A percentile compares a stretch with the other conserved stretches of the same genome.
These are phyloP conservation scores for Drosophila kambysellisi DNA, from an alignment of 2,888 invertebrate species.

Conservation along the genomic window DNA sequence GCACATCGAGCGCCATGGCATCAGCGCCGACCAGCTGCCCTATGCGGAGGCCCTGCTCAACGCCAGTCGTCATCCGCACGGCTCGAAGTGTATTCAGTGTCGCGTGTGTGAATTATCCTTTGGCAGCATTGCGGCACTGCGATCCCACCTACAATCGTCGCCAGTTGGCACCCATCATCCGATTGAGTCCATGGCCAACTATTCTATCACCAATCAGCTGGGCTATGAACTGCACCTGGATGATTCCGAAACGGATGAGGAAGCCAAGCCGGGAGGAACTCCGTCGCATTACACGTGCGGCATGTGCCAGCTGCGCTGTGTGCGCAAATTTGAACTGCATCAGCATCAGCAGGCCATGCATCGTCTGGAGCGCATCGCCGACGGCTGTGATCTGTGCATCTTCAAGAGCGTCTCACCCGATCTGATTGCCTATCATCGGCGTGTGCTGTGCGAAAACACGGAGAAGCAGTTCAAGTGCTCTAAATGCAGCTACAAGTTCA, in stretches of 20 bases:
- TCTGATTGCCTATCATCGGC: constrained; percentile 86
- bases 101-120: constrained; percentile 78
- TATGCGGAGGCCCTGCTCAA: constrained; percentile 75
- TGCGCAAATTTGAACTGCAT: constrained; percentile 81
- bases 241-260: constrained; percentile 85
- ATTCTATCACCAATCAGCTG: constrained; percentile 82
- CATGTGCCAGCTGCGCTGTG: constrained; percentile 78
- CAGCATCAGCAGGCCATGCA: constrained; percentile 83
- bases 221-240: constrained; percentile 83
- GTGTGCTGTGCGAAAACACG: constrained; percentile 82
- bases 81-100: constrained; percentile 75
- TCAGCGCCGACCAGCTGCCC: constrained; percentile 61
- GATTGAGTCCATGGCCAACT: constrained; percentile 68
- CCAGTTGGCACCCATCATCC: constrained; percentile 54
- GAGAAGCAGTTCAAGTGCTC: constrained; percentile 79
- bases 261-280: constrained; percentile 47
- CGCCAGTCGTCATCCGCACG: constrained; percentile 75
- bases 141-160: constrained; percentile 61
- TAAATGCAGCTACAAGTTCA: constrained; percentile 81
- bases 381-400: constrained; percentile 86
- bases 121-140: constrained; percentile 63
- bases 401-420: constrained; percentile 86
- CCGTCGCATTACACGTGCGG: constrained; percentile 72
- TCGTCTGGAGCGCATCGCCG: constrained; percentile 85
- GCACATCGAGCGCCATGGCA: constrained; percentile 77